Evolutionary conservation across 1,140 invertebrate genomes (phyloP).

Genomic region (Nomia melanderi): DNA sequence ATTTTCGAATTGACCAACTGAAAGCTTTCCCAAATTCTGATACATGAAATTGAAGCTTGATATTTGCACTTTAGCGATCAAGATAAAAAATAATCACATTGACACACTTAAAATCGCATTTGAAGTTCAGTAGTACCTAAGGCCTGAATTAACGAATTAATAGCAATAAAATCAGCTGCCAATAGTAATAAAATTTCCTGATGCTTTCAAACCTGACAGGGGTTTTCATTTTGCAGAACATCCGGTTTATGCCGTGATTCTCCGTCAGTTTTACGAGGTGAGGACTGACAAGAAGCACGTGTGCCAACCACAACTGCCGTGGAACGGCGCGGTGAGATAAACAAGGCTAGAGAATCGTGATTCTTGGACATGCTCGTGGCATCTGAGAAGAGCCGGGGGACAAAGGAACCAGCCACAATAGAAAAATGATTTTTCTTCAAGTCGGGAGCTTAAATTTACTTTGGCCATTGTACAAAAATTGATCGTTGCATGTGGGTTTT

Average conservation of each 20-base stretch:
- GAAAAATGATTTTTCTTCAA: background rate
- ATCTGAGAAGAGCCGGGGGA: background rate
- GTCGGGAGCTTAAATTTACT: background rate
- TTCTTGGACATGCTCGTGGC: background rate
- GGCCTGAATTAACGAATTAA: no score
- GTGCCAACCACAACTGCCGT: background rate
- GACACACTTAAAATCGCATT: no score
- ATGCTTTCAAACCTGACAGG: background rate
- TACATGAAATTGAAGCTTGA: no score
- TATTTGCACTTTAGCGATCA: no score
- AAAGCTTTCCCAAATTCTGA: no score
- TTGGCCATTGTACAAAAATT: background rate
- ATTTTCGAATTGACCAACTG: no score
- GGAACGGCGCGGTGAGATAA: constrained; percentile 14
- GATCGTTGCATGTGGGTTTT: background rate
- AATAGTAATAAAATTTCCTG: no score
- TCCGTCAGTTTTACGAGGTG: constrained; percentile 41
- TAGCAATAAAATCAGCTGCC: no score
- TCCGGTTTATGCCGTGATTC: constrained; percentile 30
- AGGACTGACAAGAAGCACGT: constrained; percentile 37
- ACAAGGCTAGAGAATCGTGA: constrained; percentile 17
- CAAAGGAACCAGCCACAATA: background rate
- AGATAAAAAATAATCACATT: no score
- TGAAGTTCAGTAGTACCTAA: no score
- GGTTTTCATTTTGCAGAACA: constrained; percentile 4